Base-by-base conservation (phyloP, 2,113 vertebrate species). In the Ophthalmotilapia sp. region DNA sequence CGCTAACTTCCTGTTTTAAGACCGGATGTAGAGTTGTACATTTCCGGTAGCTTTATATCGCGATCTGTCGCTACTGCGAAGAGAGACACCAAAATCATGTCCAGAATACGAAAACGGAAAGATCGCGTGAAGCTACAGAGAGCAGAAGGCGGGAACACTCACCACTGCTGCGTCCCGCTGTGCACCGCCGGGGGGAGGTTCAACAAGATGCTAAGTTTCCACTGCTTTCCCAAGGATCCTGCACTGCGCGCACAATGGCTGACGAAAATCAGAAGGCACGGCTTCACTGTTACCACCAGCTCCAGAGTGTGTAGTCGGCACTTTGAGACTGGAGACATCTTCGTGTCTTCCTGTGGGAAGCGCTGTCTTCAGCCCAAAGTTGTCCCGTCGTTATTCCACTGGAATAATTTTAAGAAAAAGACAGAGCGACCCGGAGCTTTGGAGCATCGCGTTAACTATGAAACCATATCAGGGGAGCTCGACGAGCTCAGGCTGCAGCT, bases 371-470 rank as follows among this genome's bases (percentile, higher is more conserved):
- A 62, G 58, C 29, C 58, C 5, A 62, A 33, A 33, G 58, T 62
- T 19, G 58, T 62, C 0, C 58, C 58, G 0, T 62, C 29, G 29
- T 19, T 62, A 62, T 62, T 62, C 15, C 58, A 62, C 58, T 62
- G 58, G 58, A 62, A 62, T 62, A 11, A 62, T 7, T 62, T 62
- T 62, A 0, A 0, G 29, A 33, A 33, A 19, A 62, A 62, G 6
- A 62, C 29, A 0, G 6, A 33, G 9, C 58, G 29, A 62, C 0
- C 58, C 0, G 15, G 58, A 36, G 6, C 4, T 33, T 2, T 33
- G 58, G 58, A 62, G 15, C 29, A 33, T 4, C 15, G 29, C 29
- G 29, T 62, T 62, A 62, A 33, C 1, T 62, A 33, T 2, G 58
- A 36, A 62, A 33, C 58, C 58, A 33, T 33, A 62, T 62, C 29